Base-by-base conservation (phyloP, 2,113 vertebrate species). In the cattle (Bos taurus) region DNA sequence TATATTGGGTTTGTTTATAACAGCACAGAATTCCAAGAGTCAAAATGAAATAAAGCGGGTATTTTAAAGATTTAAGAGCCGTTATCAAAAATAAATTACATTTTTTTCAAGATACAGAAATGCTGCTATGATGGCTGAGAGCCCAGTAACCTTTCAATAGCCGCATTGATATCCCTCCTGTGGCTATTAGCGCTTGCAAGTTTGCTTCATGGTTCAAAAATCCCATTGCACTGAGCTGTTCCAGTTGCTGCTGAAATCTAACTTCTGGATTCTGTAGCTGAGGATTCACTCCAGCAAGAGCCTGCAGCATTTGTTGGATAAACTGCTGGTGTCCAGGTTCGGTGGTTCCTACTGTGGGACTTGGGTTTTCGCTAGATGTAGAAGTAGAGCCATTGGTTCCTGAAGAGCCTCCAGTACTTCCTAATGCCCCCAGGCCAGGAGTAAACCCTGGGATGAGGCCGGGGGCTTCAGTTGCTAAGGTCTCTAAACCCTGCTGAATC, bases 141-240 rank as follows among this genome's bases (percentile, higher is more conserved):
- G 90, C 99, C 98, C 98, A 99, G 98, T 98, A 99, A 99, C 98
- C 99, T 99, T 98, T 99, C 99, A 94, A 99, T 99, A 67, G 99
- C 99, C 74, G 99, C 99, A 97, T 98, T 99, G 98, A 99, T 99
- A 82, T 99, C 99, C 99, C 99, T 98, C 99, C 99, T 77, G 99
- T 99, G 97, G 99, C 99, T 99, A 99, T 99, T 94, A 99, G 99
- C 1, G 99, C 99, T 98, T 99, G 99, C 98, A 99, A 99, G 97
- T 99, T 99, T 98, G 99, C 99, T 99, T 99, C 99, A 33, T 99
- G 99, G 99, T 99, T 99, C 99, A 99, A 99, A 98, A 99, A 99
- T 96, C 99, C 99, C 99, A 99, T 99, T 88, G 99, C 99, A 92
- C 98, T 99, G 98, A 99, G 99, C 98, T 99, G 99, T 97, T 99